Evolutionary conservation across 2,797 vertebrate species (phyloP).

Genomic region (Poeciliopsis gracilis): DNA sequence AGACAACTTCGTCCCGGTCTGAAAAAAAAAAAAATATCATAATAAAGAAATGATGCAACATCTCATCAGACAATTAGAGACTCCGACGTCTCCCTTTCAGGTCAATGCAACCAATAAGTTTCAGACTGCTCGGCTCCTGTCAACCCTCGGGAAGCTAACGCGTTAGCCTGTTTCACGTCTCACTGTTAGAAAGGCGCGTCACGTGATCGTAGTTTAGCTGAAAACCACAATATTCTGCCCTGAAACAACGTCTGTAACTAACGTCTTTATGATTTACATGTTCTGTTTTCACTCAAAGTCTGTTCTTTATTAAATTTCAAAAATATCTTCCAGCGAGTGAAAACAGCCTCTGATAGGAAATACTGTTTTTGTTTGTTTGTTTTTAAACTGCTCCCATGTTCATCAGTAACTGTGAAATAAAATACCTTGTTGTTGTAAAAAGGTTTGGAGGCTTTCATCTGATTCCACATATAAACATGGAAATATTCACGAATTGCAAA

Average conservation of each 20-base stretch:
- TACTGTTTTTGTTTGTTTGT: neutral
- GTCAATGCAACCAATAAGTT: neutral
- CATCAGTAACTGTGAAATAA: neutral
- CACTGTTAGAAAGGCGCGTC: neutral
- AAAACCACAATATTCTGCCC: neutral
- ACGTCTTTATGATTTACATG: neutral
- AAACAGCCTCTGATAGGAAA: neutral
- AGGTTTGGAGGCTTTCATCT: neutral
- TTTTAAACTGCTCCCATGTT: neutral
- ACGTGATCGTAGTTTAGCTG: neutral
- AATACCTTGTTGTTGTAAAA: neutral
- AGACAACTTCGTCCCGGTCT: constrained; percentile 18
- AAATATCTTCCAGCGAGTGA: neutral
- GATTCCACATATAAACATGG: neutral
- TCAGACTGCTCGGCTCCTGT: neutral
- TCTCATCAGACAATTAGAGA: neutral
- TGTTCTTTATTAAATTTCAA: neutral
- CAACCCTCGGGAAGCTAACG: neutral
- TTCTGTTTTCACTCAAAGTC: neutral
- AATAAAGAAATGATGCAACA: neutral
- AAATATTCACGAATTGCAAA: neutral
- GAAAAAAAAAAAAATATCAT: neutral
- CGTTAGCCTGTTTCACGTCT: neutral
- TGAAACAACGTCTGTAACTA: neutral
- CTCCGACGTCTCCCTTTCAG: neutral